A percentile compares a stretch with the other conserved stretches of the same genome.
phyloP scores from a whole-genome alignment of 2,113 vertebrate genomes.

The Eublepharis macularius region DNA sequence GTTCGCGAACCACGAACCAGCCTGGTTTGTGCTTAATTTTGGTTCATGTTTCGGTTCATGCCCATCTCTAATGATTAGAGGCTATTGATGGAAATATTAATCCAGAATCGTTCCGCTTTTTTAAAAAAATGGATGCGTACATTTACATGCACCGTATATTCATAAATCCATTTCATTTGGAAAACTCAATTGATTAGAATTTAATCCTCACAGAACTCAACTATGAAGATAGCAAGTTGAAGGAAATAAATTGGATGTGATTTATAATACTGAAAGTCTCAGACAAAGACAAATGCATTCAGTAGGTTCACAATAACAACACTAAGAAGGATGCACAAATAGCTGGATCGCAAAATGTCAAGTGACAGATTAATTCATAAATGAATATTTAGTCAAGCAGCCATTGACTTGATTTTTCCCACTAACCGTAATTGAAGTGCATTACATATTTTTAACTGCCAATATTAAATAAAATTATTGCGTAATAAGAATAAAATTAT shows the following conservation, averaged over 20 bases:
- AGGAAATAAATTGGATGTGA: background rate
- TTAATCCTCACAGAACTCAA: background rate
- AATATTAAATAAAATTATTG: constrained; percentile 75
- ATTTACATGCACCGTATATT: background rate
- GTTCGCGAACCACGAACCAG: no score
- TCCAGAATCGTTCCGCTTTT: background rate
- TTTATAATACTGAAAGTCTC: background rate
- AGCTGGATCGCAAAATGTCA: constrained; percentile 58
- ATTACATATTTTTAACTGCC: constrained; percentile 36
- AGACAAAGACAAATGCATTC: constrained; percentile 29
- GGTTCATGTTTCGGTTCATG: no score
- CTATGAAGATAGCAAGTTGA: background rate
- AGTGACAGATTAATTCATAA: constrained; percentile 68
- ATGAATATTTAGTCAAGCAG: constrained; percentile 66
- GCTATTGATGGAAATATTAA: background rate
- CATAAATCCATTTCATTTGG: background rate
- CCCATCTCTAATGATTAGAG: no score
- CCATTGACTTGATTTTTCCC: constrained; percentile 65
- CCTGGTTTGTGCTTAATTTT: no score
- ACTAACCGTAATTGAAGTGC: constrained; percentile 61
- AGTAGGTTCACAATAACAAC: constrained; percentile 38
- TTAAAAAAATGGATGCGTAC: background rate
- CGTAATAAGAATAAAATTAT: constrained; percentile 69
- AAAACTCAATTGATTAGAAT: background rate
- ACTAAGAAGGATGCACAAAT: constrained; percentile 36